Evolutionary conservation across 2,113 vertebrate species (phyloP).

Genomic region (Myxocyprinus asiaticus): DNA sequence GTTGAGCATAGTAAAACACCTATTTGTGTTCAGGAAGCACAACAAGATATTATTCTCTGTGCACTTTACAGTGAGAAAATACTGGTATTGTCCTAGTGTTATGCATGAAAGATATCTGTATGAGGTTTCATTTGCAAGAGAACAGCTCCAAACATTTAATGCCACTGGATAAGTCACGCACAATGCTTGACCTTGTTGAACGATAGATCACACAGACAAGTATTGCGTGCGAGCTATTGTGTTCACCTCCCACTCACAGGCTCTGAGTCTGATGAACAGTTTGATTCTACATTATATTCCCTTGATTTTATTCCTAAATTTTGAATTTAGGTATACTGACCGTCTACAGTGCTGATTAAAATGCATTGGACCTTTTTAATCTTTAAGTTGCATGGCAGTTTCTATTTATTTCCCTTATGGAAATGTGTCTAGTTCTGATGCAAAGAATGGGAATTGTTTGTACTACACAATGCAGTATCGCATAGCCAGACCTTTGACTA

Average conservation of each 20-base stretch:
- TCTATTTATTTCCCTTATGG: background rate
- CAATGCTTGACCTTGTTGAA: conserved; percentile 54
- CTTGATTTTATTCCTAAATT: conserved; percentile 30
- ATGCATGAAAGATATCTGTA: conserved; percentile 15
- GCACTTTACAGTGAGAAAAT: conserved; percentile 27
- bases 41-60: background rate
- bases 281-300: conserved; percentile 26
- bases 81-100: background rate
- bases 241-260: conserved; percentile 48
- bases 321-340: background rate
- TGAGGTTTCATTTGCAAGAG: conserved; percentile 15
- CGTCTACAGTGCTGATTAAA: background rate
- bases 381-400: background rate
- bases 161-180: conserved; percentile 39
- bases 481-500: too few relatives aligned
- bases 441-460: background rate
- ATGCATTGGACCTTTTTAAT: background rate
- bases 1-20: background rate
- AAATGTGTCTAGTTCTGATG: background rate
- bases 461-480: background rate
- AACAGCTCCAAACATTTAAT: conserved; percentile 33
- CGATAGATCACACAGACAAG: conserved; percentile 35
- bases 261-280: conserved; percentile 50
- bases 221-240: conserved; percentile 58
- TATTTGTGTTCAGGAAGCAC: background rate